Evolutionary conservation across 2,888 invertebrate species (phyloP).

Genomic region (Protonemura montana): DNA sequence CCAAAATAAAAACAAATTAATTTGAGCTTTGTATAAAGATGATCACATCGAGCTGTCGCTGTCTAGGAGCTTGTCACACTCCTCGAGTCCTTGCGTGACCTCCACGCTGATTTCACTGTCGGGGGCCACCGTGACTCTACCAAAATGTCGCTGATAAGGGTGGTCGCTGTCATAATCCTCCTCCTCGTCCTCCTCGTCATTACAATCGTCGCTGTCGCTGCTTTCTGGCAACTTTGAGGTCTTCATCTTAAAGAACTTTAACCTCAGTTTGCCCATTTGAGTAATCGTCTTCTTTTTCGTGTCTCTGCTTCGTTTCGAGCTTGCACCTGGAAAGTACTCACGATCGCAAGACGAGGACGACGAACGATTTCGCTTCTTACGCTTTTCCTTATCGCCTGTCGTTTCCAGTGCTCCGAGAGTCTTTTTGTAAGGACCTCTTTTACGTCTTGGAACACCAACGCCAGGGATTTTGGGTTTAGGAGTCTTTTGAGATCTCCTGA

Average conservation of each 20-base stretch:
- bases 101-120: not conserved
- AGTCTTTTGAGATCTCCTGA: not conserved
- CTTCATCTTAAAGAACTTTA: conserved; percentile 8
- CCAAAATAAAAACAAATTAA: not conserved
- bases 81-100: not conserved
- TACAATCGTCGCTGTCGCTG: not conserved
- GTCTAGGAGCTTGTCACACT: conserved; percentile 14
- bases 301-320: not conserved
- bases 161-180: not conserved
- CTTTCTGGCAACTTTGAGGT: not conserved
- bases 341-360: not conserved
- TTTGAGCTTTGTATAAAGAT: not conserved
- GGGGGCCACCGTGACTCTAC: not conserved
- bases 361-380: not conserved
- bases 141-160: not conserved
- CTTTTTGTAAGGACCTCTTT: conserved; percentile 10
- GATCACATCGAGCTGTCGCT: not conserved
- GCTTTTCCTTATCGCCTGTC: not conserved
- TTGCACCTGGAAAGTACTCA: not conserved
- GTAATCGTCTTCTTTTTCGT: conserved; percentile 1
- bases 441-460: not conserved
- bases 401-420: not conserved
- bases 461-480: not conserved
- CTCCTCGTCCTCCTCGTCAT: not conserved
- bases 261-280: not conserved